These are phyloP conservation scores for Drosophila fungiperda DNA, from an alignment of 2,888 invertebrate genomes.

Conservation along the genomic window DNA sequence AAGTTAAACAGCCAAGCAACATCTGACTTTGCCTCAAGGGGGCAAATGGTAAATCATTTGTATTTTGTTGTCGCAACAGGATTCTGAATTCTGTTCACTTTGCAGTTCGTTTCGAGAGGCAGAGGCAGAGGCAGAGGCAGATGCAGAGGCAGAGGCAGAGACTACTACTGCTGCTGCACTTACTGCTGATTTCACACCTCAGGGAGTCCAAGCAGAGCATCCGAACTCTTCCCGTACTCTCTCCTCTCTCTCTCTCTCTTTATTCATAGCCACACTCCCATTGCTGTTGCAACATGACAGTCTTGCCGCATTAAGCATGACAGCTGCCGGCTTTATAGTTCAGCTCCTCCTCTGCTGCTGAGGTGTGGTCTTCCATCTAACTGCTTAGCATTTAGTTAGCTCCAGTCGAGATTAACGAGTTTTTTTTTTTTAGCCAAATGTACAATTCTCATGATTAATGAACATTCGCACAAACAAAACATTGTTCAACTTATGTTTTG, in stretches of 20 bases:
- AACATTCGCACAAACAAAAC: slow-evolving; percentile 47
- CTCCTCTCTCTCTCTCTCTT: no score
- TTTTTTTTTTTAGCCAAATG: slow-evolving; percentile 75
- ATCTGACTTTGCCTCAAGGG: slow-evolving; percentile 26
- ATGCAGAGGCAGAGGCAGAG: slow-evolving; percentile 53
- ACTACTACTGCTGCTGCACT: slow-evolving; percentile 45
- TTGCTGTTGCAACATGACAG: slow-evolving; percentile 34
- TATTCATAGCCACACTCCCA: slow-evolving; percentile 1
- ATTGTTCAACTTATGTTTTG: slow-evolving; percentile 11
- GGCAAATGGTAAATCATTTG: slow-evolving; percentile 76
- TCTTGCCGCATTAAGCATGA: slow-evolving; percentile 43
- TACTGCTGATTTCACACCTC: slow-evolving; percentile 78
- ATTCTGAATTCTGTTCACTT: slow-evolving; percentile 29
- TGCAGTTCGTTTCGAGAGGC: slow-evolving; percentile 20
- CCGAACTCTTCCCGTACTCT: neutral
- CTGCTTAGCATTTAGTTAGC: slow-evolving; percentile 38
- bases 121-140: slow-evolving; percentile 55
- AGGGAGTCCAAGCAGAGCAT: slow-evolving; percentile 60
- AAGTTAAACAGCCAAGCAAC: slow-evolving; percentile 8
- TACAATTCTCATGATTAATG: slow-evolving; percentile 67
- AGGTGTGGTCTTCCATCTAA: slow-evolving; percentile 29
- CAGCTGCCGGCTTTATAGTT: slow-evolving; percentile 12
- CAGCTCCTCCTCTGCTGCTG: neutral
- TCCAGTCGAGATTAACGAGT: slow-evolving; percentile 63
- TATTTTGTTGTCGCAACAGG: slow-evolving; percentile 72